Evolutionary conservation across 2,113 vertebrate genomes (phyloP).

Genomic region (Onychostruthus taczanowskii): DNA sequence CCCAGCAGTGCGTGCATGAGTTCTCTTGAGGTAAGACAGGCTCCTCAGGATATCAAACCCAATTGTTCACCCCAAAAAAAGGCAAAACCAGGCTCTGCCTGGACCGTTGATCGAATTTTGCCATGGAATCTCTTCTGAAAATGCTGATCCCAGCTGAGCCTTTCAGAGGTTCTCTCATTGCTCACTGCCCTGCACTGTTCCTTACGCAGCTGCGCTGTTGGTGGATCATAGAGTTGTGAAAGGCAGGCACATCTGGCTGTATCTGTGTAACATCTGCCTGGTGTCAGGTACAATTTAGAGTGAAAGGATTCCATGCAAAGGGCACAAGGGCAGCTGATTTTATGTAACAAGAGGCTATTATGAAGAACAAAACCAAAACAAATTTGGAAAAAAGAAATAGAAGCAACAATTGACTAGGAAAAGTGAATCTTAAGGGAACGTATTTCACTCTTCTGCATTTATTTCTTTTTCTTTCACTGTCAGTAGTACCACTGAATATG

Average conservation of each 20-base stretch:
- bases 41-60: background rate
- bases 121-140: background rate
- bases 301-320: background rate
- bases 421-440: background rate
- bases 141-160: background rate
- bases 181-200: background rate
- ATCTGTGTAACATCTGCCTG: constrained; percentile 38
- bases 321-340: background rate
- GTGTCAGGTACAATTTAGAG: constrained; percentile 43
- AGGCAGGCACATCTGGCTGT: constrained; percentile 4
- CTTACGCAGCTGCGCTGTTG: accelerated
- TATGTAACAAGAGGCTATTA: background rate
- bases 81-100: background rate
- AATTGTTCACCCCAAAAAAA: background rate
- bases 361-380: background rate
- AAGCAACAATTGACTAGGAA: background rate
- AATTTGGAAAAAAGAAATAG: background rate
- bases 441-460: background rate
- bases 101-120: background rate
- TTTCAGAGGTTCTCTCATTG: background rate
- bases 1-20: background rate
- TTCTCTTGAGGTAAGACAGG: background rate
- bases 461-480: background rate
- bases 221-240: background rate
- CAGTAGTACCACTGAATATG: background rate